Evolutionary conservation across 1,140 invertebrate species (phyloP).

Genomic region (Sitobion miscanthi): DNA sequence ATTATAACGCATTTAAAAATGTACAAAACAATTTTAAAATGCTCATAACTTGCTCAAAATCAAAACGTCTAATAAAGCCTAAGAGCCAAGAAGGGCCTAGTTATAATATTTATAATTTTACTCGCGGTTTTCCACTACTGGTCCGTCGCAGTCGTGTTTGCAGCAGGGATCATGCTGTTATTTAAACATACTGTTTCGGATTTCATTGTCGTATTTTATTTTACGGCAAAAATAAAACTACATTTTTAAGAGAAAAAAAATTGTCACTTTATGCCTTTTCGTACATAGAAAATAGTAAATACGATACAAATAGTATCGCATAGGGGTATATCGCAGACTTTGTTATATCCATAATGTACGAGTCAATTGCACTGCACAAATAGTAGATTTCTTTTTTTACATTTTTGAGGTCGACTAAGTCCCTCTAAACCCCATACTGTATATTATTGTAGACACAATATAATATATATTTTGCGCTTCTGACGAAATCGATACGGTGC

Average conservation of each 20-base stretch:
- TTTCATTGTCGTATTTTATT: not conserved
- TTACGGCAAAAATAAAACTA: not conserved
- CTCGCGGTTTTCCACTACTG: not conserved
- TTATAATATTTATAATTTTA: not conserved
- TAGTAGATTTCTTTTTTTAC: constrained; percentile 5
- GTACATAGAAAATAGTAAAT: not conserved
- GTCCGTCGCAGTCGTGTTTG: not conserved
- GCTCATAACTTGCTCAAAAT: not conserved
- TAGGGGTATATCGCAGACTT: not conserved
- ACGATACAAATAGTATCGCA: not conserved
- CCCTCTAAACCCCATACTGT: not conserved
- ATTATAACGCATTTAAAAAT: not conserved
- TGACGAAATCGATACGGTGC: not conserved
- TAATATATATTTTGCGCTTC: not conserved
- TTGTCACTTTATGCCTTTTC: not conserved
- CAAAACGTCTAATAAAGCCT: not conserved
- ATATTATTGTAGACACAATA: not conserved
- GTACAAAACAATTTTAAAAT: not conserved
- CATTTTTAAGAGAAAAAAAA: not conserved
- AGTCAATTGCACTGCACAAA: not conserved
- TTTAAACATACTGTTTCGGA: not conserved
- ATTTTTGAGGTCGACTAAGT: not conserved
- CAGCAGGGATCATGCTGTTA: not conserved
- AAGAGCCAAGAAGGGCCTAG: too few relatives aligned
- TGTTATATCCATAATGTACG: constrained; percentile 15